These are phyloP conservation scores for Scaptomyza polygonia DNA, from an alignment of 2,888 invertebrate genomes.

Conservation along the genomic window DNA sequence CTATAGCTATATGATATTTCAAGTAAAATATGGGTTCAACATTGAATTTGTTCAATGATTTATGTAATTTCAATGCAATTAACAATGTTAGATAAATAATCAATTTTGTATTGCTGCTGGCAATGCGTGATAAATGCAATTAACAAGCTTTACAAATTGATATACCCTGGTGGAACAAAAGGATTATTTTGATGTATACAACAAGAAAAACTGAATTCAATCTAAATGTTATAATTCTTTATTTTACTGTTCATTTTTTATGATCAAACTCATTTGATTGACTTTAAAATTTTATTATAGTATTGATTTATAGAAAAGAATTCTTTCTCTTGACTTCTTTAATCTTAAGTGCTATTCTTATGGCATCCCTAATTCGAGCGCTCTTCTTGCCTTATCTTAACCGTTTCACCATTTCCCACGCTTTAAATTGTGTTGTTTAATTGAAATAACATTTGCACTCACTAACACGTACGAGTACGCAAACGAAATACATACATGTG, in stretches of 20 bases:
- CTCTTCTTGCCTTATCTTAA: not conserved
- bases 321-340: too few relatives aligned
- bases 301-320: too few relatives aligned
- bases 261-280: too few relatives aligned
- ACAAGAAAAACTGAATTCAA: too few relatives aligned
- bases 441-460: conserved; percentile 68
- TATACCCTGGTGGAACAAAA: not conserved
- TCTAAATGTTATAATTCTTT: too few relatives aligned
- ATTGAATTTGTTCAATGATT: conserved; percentile 2
- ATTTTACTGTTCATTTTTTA: too few relatives aligned
- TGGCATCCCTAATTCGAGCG: not conserved
- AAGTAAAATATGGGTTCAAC: not conserved
- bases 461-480: conserved; percentile 37
- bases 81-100: conserved; percentile 16
- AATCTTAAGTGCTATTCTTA: not conserved
- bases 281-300: too few relatives aligned
- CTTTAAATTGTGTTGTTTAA: conserved; percentile 54
- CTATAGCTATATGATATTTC: not conserved
- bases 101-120: conserved; percentile 17
- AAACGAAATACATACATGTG: conserved; percentile 4
- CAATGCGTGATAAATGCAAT: conserved; percentile 7
- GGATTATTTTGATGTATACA: not conserved
- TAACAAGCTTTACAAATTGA: not conserved
- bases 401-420: not conserved
- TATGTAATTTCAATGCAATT: conserved; percentile 14